Base-by-base conservation (phyloP, 2,113 vertebrate species). In the Carlito syrichta region DNA sequence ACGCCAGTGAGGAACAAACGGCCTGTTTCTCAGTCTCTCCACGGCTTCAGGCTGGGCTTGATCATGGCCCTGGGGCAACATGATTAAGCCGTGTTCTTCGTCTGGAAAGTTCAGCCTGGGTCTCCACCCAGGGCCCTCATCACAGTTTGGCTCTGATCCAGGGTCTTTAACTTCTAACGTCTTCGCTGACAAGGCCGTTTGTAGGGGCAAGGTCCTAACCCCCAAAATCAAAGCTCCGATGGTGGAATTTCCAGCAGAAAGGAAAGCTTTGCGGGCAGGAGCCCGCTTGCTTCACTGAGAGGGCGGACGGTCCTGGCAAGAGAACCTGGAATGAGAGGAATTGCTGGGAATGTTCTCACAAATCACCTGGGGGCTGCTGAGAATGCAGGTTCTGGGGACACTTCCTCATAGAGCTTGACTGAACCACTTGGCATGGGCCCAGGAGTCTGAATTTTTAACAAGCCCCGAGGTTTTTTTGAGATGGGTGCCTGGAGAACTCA, bases 51-150 rank as follows among this genome's bases (percentile, higher is more conserved):
- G 90, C 87, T 54, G 87, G 95, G 97, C 97, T 95, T 91, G 95
- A 96, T 60, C 10, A 1, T 5, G 91, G 94, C 97, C 96, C 94
- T 90, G 6, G 3, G 63, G 95, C 94, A 68, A 85, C 52, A 68
- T 91, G 96, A 96, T 94, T 81, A 95, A 97, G 94, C 58, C 94
- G 95, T 96, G 88, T 95, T 95, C 96, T 97, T 97, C 97, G 94
- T 97, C 97, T 95, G 97, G 58, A 68, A 92, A 95, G 91, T 91
- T 89, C 74, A 83, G 93, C 23, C 85, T 45, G 19, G 30, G 77
- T 78, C 88, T 45, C 89, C 86, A 94, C 76, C 96, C 88, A 50
- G 25, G 62, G 91, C 87, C 85, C 89, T 32, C 83, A 94, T 43
- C 50, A 58, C 60, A 56, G 32, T 78, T 95, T 92, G 82, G 93